These are phyloP conservation scores for Acleris holmiana DNA, from an alignment of 2,888 invertebrate genomes.

Conservation along the genomic window DNA sequence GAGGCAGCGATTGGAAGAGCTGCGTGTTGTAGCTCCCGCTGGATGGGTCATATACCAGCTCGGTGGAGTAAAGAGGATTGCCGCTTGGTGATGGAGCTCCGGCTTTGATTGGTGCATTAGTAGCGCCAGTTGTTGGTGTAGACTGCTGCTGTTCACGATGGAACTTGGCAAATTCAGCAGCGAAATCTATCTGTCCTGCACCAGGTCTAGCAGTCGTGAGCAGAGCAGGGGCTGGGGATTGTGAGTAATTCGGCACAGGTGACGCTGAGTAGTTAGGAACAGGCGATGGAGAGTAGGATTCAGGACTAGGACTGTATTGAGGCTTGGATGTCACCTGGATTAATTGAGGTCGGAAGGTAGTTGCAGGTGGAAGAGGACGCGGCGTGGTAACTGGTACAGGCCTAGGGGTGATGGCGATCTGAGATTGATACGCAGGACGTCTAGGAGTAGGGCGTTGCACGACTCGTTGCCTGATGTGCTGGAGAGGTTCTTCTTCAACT, in stretches of 20 bases:
- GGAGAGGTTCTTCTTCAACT: constrained; percentile 80
- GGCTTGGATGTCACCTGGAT: constrained; percentile 84
- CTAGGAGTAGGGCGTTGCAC: constrained; percentile 77
- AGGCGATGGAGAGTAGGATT: constrained; percentile 64
- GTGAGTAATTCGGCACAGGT: constrained; percentile 78
- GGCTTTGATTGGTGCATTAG: constrained; percentile 67
- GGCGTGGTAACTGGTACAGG: constrained; percentile 79
- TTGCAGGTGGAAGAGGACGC: constrained; percentile 85
- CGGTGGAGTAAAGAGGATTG: constrained; percentile 90
- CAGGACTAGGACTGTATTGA: constrained; percentile 72
- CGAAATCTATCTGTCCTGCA: constrained; percentile 85
- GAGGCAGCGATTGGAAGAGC: constrained; percentile 90
- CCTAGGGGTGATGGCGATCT: constrained; percentile 85
- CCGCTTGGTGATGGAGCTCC: constrained; percentile 70
- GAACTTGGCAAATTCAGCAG: constrained; percentile 90
- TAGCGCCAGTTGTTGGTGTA: constrained; percentile 71
- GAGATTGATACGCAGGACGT: constrained; percentile 76
- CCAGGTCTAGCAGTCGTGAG: constrained; percentile 59
- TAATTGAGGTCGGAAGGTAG: constrained; percentile 86
- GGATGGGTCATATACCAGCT: constrained; percentile 90
- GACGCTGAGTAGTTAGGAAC: constrained; percentile 55
- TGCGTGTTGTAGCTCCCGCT: constrained; percentile 92
- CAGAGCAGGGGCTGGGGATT: constrained; percentile 61
- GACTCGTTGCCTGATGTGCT: constrained; percentile 74
- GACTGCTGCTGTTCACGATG: constrained; percentile 86